These are phyloP conservation scores for Drosophila incognita DNA, from an alignment of 2,888 invertebrate genomes.

Conservation along the genomic window DNA sequence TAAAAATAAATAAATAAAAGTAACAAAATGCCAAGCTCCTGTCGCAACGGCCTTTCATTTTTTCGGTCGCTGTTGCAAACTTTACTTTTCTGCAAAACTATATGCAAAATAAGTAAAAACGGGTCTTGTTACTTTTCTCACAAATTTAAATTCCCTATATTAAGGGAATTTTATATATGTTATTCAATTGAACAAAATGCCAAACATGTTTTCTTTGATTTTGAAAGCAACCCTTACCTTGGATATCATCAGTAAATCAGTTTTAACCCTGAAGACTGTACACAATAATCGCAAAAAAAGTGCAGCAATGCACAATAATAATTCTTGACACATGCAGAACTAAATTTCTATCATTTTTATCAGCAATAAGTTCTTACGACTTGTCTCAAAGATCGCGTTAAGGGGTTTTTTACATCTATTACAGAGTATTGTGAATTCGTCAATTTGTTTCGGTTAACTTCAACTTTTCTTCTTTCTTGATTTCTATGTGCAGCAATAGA, in stretches of 20 bases:
- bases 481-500: constrained; percentile 44
- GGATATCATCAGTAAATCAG: not conserved
- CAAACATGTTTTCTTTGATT: constrained; percentile 29
- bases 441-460: not conserved
- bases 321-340: not conserved
- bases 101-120: not conserved
- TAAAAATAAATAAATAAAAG: constrained; percentile 30
- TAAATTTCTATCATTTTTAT: not conserved
- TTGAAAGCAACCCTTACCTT: constrained; percentile 40
- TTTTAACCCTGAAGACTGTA: constrained; percentile 36
- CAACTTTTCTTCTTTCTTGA: constrained; percentile 12
- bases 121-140: constrained; percentile 7
- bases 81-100: constrained; percentile 52
- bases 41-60: constrained; percentile 70
- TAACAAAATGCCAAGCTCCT: constrained; percentile 53
- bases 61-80: constrained; percentile 44
- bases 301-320: constrained; percentile 26
- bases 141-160: not conserved
- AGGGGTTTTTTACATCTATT: not conserved
- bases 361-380: not conserved
- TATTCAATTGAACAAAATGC: not conserved
- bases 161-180: constrained; percentile 4
- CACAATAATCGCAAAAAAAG: constrained; percentile 23
- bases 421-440: constrained; percentile 23
- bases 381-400: not conserved